Evolutionary conservation across 35 echinoderm and acorn worm genomes (phyloP).

Genomic region (Lytechinus variegatus): DNA sequence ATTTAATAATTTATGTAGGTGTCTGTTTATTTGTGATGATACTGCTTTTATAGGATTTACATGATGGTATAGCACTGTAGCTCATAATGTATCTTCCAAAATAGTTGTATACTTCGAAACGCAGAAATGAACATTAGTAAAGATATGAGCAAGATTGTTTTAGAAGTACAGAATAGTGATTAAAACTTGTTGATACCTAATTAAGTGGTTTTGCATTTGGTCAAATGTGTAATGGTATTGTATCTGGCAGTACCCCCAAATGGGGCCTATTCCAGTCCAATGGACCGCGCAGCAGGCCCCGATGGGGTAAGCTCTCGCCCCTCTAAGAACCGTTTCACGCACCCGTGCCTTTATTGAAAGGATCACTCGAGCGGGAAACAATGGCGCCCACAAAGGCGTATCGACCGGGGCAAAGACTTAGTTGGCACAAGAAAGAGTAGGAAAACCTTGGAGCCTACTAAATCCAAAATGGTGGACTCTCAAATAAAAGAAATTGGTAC

Average conservation of each 20-base stretch:
- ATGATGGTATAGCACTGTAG: too few species aligned
- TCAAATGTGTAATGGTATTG: neutral
- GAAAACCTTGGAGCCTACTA: neutral
- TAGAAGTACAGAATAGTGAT: neutral
- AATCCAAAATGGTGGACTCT: conserved; percentile 2
- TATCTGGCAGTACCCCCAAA: neutral
- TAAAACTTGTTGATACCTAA: conserved; percentile 4
- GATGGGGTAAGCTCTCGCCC: neutral
- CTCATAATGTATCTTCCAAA: neutral
- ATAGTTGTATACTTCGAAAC: neutral
- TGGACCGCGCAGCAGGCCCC: neutral
- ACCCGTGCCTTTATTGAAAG: neutral
- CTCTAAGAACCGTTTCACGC: neutral
- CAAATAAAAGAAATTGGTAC: neutral
- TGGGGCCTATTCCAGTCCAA: neutral
- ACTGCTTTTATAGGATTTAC: too few species aligned
- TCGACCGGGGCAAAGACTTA: neutral
- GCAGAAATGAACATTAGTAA: neutral
- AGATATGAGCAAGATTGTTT: too few species aligned
- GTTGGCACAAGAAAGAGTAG: neutral
- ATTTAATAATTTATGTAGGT: too few species aligned
- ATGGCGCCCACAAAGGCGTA: neutral
- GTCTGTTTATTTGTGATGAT: too few species aligned
- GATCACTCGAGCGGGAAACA: neutral
- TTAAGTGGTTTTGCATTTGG: neutral